Base-by-base conservation (phyloP, 2,113 vertebrate genomes). In the Otis tarda region DNA sequence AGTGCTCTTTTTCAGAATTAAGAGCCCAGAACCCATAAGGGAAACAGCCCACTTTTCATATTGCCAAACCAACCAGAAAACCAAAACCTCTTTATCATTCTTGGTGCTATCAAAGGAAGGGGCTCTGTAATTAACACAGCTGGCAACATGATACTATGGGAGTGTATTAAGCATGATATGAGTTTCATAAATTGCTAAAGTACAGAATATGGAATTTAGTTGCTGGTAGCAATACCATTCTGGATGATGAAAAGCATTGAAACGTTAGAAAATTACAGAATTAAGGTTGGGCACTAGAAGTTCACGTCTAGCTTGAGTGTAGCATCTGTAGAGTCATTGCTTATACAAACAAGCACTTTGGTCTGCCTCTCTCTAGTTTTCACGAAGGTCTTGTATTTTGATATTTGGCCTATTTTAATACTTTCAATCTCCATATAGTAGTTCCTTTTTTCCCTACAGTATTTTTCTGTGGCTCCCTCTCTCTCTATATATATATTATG, bases 81-180 rank as follows among this genome's bases (percentile, higher is more conserved):
- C 24, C 61, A 69, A 87, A 80, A 33, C 21, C 15, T 87, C 35
- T 43, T 73, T 31, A 53, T 49, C 10, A 4, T 77, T 64, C 50
- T 31, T 71, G n/a, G 18, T 92, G 78, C 60, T 70, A 31, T 43
- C 19, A 43, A 61, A 91, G 39, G n/a, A 85, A 45, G 22, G 31
- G 21, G 28, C 37, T 78, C 28, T 69, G 35, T 63, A 83, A 39
- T 87, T 61, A 65, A 61, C 4, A 10, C 4, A 33, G 43, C 25
- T 35, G 30, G 31, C 37, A 56, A 13, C 4, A 2, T 5, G 9
- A 63, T 31, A 57, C 9, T 30, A 27, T 0, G 0, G 43, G 30
- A 39, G 13, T 70, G 10, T 56, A 73, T 83, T 45, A 76, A 80
- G 33, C 35, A 76, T 0, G 0, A 31, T 39, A 47, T 8, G 28